Conservation (phyloP, 1,140 invertebrate species). For the Drosophila melanogaster region DNA sequence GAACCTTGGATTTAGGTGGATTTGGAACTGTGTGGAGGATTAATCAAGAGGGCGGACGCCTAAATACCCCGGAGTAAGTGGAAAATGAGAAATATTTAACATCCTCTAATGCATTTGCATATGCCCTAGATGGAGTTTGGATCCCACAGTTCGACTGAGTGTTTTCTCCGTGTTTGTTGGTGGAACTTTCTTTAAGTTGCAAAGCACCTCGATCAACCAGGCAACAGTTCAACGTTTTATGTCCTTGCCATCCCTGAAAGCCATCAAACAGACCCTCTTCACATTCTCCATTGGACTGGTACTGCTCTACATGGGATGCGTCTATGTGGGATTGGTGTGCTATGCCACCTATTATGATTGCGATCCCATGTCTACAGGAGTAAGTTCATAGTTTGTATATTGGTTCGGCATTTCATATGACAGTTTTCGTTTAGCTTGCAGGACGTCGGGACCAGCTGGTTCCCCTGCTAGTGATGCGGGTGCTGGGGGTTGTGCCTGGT, state of each 20-base stretch:
- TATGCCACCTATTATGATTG: constrained; percentile 92
- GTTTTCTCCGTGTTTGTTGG: constrained; percentile 92
- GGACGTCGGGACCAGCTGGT: constrained; percentile 90
- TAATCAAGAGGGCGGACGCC: constrained; percentile 89
- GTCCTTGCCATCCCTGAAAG: constrained; percentile 60
- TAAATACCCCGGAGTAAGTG: constrained; percentile 91
- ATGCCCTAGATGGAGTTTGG: constrained; percentile 87
- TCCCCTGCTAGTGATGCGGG: constrained; percentile 92
- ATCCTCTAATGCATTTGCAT: background rate
- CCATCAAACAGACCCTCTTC: constrained; percentile 82
- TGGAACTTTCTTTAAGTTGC: constrained; percentile 93
- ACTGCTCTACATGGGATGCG: constrained; percentile 87
- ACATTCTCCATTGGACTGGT: constrained; percentile 88
- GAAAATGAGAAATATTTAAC: fast-evolving
- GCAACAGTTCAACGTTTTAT: constrained; percentile 93
- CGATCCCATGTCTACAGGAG: constrained; percentile 89
- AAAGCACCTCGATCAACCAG: constrained; percentile 93
- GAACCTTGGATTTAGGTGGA: constrained; percentile 92
- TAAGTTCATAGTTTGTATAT: constrained; percentile 23
- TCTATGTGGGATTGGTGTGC: constrained; percentile 91
- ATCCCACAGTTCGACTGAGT: constrained; percentile 89
- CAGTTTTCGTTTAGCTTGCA: constrained; percentile 78
- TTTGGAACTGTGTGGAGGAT: constrained; percentile 89
- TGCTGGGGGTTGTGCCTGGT: constrained; percentile 89
- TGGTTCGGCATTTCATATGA: no score